Conservation (phyloP, 2,888 invertebrate genomes). For the Glyphotaelius pellucidus region DNA sequence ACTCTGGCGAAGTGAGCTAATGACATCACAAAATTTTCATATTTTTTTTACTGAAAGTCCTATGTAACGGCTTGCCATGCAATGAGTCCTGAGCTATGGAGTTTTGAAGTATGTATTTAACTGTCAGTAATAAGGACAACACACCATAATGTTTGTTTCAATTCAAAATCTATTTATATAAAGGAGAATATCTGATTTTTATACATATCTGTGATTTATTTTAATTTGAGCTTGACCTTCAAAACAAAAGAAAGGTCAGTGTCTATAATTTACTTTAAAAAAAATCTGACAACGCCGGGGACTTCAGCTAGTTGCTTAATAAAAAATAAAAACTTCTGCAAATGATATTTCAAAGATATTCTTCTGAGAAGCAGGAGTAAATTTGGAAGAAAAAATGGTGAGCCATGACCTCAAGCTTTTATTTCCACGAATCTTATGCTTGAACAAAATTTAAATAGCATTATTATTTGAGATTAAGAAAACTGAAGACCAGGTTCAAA, state of each 20-base stretch:
- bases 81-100: not conserved
- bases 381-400: not conserved
- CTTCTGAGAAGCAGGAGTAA: not conserved
- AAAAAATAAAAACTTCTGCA: not conserved
- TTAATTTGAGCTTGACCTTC: too few relatives aligned
- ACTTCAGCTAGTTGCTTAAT: too few relatives aligned
- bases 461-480: not conserved
- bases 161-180: too few relatives aligned
- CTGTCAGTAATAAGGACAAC: not conserved
- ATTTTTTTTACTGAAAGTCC: too few relatives aligned
- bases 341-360: not conserved
- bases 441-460: not conserved
- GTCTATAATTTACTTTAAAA: too few relatives aligned
- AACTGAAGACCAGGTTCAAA: not conserved
- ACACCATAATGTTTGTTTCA: not conserved
- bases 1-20: too few relatives aligned
- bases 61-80: too few relatives aligned
- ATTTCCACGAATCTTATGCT: not conserved
- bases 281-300: too few relatives aligned
- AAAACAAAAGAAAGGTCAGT: too few relatives aligned
- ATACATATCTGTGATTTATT: too few relatives aligned
- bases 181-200: too few relatives aligned
- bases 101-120: not conserved
- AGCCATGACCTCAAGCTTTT: not conserved
- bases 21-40: too few relatives aligned